A percentile compares a stretch with the other conserved stretches of the same genome.
These are phyloP conservation scores for Laothoe populi DNA, from an alignment of 2,888 invertebrate genomes.

Conservation along the genomic window DNA sequence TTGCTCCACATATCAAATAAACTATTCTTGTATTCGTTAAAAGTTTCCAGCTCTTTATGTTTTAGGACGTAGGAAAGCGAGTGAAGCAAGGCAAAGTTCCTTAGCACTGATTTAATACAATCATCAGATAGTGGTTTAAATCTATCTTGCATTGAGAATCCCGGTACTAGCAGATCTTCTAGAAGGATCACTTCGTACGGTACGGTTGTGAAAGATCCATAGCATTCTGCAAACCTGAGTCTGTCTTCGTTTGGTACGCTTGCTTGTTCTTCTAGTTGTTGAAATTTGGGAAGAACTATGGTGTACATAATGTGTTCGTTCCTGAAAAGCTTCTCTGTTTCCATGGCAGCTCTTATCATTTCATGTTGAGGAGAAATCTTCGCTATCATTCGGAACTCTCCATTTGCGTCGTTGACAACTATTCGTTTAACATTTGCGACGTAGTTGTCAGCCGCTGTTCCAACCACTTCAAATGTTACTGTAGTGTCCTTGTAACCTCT, in stretches of 20 bases:
- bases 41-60: slow-evolving; percentile 41
- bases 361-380: slow-evolving; percentile 45
- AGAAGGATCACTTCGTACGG: slow-evolving; percentile 47
- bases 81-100: slow-evolving; percentile 45
- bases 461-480: slow-evolving; percentile 33
- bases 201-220: slow-evolving; percentile 39
- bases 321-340: slow-evolving; percentile 34
- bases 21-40: slow-evolving; percentile 34
- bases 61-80: slow-evolving; percentile 45
- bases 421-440: slow-evolving; percentile 34
- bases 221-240: slow-evolving; percentile 44
- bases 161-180: slow-evolving; percentile 43
- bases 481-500: slow-evolving; percentile 31
- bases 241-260: slow-evolving; percentile 39
- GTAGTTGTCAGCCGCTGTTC: slow-evolving; percentile 38
- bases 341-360: slow-evolving; percentile 31
- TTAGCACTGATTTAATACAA: slow-evolving; percentile 38
- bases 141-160: slow-evolving; percentile 43
- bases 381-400: slow-evolving; percentile 42
- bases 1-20: slow-evolving; percentile 38
- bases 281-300: slow-evolving; percentile 38
- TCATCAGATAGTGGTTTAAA: slow-evolving; percentile 38
- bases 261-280: slow-evolving; percentile 29
- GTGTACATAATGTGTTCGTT: slow-evolving; percentile 49
- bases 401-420: slow-evolving; percentile 33